Evolutionary conservation across 2,888 invertebrate species (phyloP), one percentile per base, ranked within the genome.

Genomic region (Diaphora mendica): DNA sequence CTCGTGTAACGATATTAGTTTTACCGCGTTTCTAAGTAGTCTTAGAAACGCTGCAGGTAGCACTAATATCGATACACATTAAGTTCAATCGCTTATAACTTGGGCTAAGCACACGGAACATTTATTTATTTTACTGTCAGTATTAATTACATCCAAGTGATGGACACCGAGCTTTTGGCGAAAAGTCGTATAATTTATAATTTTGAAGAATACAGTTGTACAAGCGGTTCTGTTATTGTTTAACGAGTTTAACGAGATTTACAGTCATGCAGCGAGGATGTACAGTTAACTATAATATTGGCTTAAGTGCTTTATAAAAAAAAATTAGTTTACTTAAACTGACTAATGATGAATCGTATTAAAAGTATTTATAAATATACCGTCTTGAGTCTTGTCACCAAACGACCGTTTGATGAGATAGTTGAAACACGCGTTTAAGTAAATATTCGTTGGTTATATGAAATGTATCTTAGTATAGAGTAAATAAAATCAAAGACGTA

Each of bases 121-220:
- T 72, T 66, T 79, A 84, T 80, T 77, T 78, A 84, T 79, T 74
- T 80, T 72, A 74, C 59, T 66, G 74, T 23, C 26, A 68, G 69
- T 78, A 82, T 82, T 82, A 84, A 83, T 84, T 83, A 82, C 64
- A 66, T 69, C 67, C 71, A 51, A 75, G 73, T 77, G 78, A 77
- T 71, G 79, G 59, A 68, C 68, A 70, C 55, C 33, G 55, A 30
- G 74, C 67, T 67, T 72, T 72, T 55, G 59, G 62, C 66, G 30
- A 59, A 70, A 74, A 75, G 68, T 44, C 26, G 64, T 70, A 65
- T 62, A 42, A 42, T 44, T 62, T 59, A 62, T 73, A 51, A 75
- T 74, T 75, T 75, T 65, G 55, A 35, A 55, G 59, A 67, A 70
- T 64, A 76, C 76, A 69, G 72, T 76, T 73, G 71, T 66, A 64